phyloP scores from a whole-genome alignment of 2,888 invertebrate genomes.

The Thera britannica region DNA sequence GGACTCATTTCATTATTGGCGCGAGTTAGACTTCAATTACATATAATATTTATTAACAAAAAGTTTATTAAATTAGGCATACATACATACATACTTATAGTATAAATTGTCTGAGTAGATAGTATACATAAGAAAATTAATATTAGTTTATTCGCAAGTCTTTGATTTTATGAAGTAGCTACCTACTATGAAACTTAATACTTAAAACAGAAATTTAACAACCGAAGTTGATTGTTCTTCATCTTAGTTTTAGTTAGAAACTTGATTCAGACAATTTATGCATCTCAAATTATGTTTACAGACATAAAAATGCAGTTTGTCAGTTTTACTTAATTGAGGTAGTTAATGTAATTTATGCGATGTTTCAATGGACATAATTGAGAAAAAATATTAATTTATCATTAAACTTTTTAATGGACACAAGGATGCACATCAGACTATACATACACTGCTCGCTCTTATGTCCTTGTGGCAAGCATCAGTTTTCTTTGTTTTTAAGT shows the following conservation, averaged over 20 bases:
- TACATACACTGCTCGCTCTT: no score
- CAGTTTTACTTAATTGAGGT: conserved; percentile 24
- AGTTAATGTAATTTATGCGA: conserved; percentile 18
- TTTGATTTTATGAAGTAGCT: conserved; percentile 3
- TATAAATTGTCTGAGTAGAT: conserved; percentile 4
- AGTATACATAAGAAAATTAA: background rate
- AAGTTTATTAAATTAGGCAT: conserved; percentile 7
- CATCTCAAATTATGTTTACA: background rate
- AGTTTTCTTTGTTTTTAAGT: no score
- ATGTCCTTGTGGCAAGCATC: no score
- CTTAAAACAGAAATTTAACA: background rate
- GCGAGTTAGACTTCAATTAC: background rate
- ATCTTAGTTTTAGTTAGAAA: background rate
- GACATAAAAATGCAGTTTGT: conserved; percentile 3
- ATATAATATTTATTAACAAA: background rate
- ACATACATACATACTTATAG: background rate
- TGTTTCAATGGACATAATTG: conserved; percentile 11
- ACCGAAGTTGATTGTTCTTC: background rate
- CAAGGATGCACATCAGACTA: no score
- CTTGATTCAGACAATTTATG: conserved; percentile 2
- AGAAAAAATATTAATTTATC: background rate
- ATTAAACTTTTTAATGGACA: no score
- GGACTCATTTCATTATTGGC: no score
- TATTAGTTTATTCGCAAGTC: conserved; percentile 10
- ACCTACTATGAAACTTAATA: background rate